Evolutionary conservation across 2,888 invertebrate species (phyloP).

Genomic region (Eilema depressum): DNA sequence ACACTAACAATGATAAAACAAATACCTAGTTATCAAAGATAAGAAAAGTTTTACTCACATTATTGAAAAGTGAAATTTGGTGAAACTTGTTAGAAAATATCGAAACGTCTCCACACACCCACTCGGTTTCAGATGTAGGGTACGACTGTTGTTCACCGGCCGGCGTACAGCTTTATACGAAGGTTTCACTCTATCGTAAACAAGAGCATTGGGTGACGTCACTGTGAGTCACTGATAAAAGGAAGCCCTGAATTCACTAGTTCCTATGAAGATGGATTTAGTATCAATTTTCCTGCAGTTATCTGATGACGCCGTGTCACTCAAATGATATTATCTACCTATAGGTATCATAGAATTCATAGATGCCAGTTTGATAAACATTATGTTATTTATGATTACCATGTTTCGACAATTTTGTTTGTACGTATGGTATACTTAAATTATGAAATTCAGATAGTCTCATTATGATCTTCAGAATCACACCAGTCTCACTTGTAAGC

Average conservation of each 20-base stretch:
- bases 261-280: constrained; percentile 13
- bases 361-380: constrained; percentile 25
- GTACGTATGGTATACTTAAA: too few relatives aligned
- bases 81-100: neutral
- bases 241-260: constrained; percentile 20
- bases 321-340: constrained; percentile 23
- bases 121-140: constrained; percentile 16
- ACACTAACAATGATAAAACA: neutral
- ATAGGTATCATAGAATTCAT: constrained; percentile 9
- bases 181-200: constrained; percentile 34
- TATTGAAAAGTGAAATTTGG: constrained; percentile 13
- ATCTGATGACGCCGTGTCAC: constrained; percentile 33
- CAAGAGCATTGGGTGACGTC: constrained; percentile 23
- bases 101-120: constrained; percentile 25
- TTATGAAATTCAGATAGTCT: too few relatives aligned
- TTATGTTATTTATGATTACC: neutral
- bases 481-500: too few relatives aligned
- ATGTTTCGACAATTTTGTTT: neutral
- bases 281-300: constrained; percentile 33
- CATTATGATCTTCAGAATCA: too few relatives aligned
- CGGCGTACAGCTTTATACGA: constrained; percentile 42
- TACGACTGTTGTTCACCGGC: constrained; percentile 32
- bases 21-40: neutral
- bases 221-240: constrained; percentile 39
- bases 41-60: constrained; percentile 36